Conservation (phyloP, 2,888 invertebrate genomes). For the Phortica magna region DNA sequence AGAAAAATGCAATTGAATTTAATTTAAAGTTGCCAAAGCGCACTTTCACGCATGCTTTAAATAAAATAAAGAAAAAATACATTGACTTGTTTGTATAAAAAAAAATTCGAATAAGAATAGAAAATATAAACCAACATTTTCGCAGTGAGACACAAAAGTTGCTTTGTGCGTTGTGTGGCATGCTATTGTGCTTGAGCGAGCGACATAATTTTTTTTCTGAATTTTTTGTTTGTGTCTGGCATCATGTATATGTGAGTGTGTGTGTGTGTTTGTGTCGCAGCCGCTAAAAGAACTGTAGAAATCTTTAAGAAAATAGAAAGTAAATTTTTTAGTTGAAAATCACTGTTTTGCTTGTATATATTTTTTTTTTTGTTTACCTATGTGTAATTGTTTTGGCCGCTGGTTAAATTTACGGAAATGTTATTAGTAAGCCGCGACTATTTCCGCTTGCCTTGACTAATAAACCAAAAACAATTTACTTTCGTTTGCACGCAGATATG, state of each 20-base stretch:
- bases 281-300: conserved; percentile 31
- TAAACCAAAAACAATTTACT: neutral
- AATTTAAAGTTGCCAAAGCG: neutral
- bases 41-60: conserved; percentile 14
- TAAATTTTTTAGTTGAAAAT: conserved; percentile 45
- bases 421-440: neutral
- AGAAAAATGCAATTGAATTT: neutral
- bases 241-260: neutral
- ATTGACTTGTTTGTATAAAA: neutral
- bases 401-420: neutral
- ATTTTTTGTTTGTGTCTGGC: conserved; percentile 37
- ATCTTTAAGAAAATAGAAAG: conserved; percentile 64
- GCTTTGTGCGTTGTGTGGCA: neutral
- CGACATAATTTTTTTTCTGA: conserved; percentile 6
- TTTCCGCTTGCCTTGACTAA: neutral
- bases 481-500: conserved; percentile 84
- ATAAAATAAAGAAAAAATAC: neutral
- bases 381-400: neutral
- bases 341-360: neutral
- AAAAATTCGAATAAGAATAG: conserved; percentile 2
- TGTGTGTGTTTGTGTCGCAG: conserved; percentile 3
- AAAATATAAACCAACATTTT: neutral
- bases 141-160: neutral
- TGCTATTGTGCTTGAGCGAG: conserved; percentile 7
- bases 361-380: neutral